phyloP scores from a whole-genome alignment of 2,888 invertebrate species.

The Mythimna loreyi region DNA sequence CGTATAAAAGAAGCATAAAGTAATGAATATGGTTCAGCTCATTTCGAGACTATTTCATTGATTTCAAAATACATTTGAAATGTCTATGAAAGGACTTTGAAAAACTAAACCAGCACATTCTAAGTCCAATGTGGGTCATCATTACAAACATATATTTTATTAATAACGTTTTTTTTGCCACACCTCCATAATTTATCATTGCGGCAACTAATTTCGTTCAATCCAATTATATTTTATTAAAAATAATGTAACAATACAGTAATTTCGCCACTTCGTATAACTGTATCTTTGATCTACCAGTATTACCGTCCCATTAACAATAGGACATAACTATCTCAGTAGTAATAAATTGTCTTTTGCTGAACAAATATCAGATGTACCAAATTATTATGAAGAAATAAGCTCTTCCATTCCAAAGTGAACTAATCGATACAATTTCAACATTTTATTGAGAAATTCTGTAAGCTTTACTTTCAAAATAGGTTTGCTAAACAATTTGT shows the following conservation, averaged over 20 bases:
- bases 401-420: conserved; percentile 1
- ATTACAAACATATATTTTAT: conserved; percentile 25
- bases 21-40: conserved; percentile 9
- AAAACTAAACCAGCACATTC: conserved; percentile 19
- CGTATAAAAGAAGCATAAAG: not conserved
- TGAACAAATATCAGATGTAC: conserved; percentile 34
- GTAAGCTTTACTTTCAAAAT: conserved; percentile 4
- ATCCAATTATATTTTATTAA: conserved; percentile 45
- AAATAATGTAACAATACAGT: conserved; percentile 37
- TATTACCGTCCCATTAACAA: conserved; percentile 35
- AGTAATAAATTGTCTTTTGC: conserved; percentile 35
- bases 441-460: conserved; percentile 13
- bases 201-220: conserved; percentile 36
- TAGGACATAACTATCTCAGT: conserved; percentile 22
- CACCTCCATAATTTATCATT: conserved; percentile 46
- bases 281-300: conserved; percentile 47
- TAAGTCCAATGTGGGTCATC: conserved; percentile 29
- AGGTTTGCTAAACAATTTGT: conserved; percentile 13
- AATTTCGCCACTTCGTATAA: conserved; percentile 34
- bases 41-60: not conserved
- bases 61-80: conserved; percentile 6
- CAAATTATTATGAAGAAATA: conserved; percentile 44
- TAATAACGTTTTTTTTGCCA: conserved; percentile 39
- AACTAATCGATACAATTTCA: conserved; percentile 18
- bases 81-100: conserved; percentile 1